phyloP scores from a whole-genome alignment of 1,140 invertebrate genomes.

The Drosophila busckii region DNA sequence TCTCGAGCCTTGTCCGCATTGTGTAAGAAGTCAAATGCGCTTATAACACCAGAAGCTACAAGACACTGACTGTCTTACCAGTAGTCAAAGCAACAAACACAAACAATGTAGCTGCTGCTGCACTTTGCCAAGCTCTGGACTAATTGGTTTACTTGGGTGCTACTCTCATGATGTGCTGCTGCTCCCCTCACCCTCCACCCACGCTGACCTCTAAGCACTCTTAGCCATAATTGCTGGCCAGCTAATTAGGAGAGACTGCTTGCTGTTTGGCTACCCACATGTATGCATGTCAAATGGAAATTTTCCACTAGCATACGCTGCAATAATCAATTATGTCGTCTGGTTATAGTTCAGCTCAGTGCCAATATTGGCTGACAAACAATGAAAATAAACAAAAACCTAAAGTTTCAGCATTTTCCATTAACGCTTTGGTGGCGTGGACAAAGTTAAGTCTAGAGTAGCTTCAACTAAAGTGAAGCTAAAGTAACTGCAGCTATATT shows the following conservation, averaged over 20 bases:
- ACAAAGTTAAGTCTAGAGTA: too few species aligned
- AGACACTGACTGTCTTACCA: constrained; percentile 1
- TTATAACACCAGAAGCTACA: constrained; percentile 55
- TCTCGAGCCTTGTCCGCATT: too few species aligned
- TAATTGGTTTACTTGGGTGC: constrained; percentile 67
- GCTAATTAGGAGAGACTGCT: constrained; percentile 6
- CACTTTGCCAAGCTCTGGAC: constrained; percentile 33
- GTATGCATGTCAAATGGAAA: not conserved
- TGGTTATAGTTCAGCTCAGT: not conserved
- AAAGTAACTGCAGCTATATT: too few species aligned
- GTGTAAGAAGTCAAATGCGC: constrained; percentile 61
- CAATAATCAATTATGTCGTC: constrained; percentile 42
- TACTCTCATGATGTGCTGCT: too few species aligned
- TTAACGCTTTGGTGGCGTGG: too few species aligned
- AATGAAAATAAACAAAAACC: too few species aligned
- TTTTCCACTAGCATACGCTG: constrained; percentile 24
- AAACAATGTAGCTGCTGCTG: not conserved
- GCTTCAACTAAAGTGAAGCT: too few species aligned
- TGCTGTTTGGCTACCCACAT: constrained; percentile 3
- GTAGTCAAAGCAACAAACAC: constrained; percentile 5
- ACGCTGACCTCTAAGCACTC: constrained; percentile 21
- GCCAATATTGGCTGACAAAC: too few species aligned
- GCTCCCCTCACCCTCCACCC: not conserved
- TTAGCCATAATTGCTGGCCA: constrained; percentile 33
- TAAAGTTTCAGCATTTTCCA: too few species aligned